A percentile compares a stretch with the other conserved stretches of the same genome.
These are phyloP conservation scores for Euzetes globulus DNA, from an alignment of 2,888 invertebrate genomes.

Conservation along the genomic window DNA sequence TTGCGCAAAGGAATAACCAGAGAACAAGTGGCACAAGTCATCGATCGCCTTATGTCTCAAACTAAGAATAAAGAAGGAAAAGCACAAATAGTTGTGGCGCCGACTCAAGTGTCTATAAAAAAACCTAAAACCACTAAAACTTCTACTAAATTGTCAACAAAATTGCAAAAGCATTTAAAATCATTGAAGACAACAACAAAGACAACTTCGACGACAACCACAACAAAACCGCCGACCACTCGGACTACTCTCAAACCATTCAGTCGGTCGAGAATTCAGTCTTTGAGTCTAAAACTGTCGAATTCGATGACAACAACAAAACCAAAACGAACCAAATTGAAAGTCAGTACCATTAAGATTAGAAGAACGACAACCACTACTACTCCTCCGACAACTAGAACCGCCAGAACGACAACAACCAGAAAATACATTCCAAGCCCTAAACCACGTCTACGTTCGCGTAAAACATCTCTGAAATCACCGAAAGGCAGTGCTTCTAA, in stretches of 20 bases:
- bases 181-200: not conserved
- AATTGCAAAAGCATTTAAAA: not conserved
- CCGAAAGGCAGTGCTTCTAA: not conserved
- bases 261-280: not conserved
- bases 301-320: not conserved
- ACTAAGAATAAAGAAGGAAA: constrained; percentile 4
- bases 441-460: not conserved
- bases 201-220: constrained; percentile 6
- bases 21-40: constrained; percentile 33
- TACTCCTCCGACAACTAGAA: constrained; percentile 1
- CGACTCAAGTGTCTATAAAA: constrained; percentile 14
- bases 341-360: constrained; percentile 5
- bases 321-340: not conserved
- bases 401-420: not conserved
- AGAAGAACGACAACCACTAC: constrained; percentile 10
- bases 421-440: not conserved
- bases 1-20: constrained; percentile 21
- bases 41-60: constrained; percentile 30
- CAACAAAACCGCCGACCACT: not conserved
- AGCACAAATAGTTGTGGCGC: constrained; percentile 33
- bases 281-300: not conserved
- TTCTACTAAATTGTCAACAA: not conserved
- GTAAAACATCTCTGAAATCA: constrained; percentile 7
- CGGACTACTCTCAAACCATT: not conserved
- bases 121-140: constrained; percentile 6